Evolutionary conservation across 2,113 vertebrate species (phyloP), one percentile per base, ranked within the genome.

Genomic region (Willisornis vidua): DNA sequence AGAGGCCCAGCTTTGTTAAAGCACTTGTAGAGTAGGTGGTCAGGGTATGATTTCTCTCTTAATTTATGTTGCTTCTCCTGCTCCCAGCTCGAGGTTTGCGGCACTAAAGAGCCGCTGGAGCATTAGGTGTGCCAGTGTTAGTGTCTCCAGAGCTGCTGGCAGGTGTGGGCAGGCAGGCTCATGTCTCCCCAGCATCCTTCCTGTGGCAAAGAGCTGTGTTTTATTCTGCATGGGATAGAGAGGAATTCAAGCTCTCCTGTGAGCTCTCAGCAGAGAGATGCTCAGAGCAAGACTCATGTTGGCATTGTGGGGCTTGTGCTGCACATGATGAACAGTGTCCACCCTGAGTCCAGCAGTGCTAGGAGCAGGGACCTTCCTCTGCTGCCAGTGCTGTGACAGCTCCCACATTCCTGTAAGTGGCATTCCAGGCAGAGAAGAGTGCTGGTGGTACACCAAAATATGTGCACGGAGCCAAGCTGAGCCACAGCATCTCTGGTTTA

Each of bases 1-100:
- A 90, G 46, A 65, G 54, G 85, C 87, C 87, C 94, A 92, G 90
- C 85, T 92, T 71, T 81, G 85, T 46, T 73, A 89, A 79, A 96
- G 82, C 7, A 3, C 46, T 97, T 73, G 67, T 51, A 6, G 68
- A 7, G 58, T 85, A 96, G 94, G 95, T 93, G 93, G 85, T 76
- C 93, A 85, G 82, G 52, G 24, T 26, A 14, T 0, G 3, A 33
- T 49, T 67, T n/a, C 63, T 70, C 25, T 9, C 19, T 43, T 51
- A 37, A 78, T 96, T 94, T 63, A 35, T 67, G 49, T 24, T 1
- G 0, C 52, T 93, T 54, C 77, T 58, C 25, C 48, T 39, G 26
- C 4, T 93, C 72, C 59, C 61, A 77, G 51, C 29, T 55, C 0
- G 0, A 24, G 1, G 6, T 17, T n/a, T 33, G 66, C 4, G 1